These are phyloP conservation scores for Delphinapterus leucas DNA, from an alignment of 2,113 vertebrate species.

Conservation along the genomic window DNA sequence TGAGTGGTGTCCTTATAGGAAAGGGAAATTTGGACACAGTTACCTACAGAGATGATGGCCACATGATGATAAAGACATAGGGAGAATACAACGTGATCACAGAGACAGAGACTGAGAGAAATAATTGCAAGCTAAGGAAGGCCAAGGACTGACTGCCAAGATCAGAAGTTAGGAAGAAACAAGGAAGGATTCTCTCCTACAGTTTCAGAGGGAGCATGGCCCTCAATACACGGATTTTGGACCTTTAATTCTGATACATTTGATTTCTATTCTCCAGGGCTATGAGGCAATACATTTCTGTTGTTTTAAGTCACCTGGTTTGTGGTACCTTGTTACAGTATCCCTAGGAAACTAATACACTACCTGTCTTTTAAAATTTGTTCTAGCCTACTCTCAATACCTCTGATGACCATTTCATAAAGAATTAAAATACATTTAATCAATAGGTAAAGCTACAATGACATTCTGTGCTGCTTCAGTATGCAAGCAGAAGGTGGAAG, in stretches of 20 bases:
- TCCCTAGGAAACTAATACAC: neutral
- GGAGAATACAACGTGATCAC: neutral
- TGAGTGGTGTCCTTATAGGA: neutral
- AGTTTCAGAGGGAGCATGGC: neutral
- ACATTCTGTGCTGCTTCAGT: neutral
- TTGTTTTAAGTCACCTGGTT: neutral
- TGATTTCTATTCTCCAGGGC: neutral
- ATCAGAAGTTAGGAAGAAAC: neutral
- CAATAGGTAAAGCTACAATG: neutral
- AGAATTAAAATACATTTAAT: neutral
- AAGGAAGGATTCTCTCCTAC: neutral
- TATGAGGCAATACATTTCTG: neutral
- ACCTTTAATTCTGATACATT: neutral
- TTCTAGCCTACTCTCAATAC: neutral
- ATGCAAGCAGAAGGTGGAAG: neutral
- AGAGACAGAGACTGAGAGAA: neutral
- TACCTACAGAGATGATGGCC: neutral
- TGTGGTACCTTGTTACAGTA: neutral
- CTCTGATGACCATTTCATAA: neutral
- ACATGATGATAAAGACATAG: neutral
- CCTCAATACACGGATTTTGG: neutral
- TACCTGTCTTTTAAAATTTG: neutral
- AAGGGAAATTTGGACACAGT: neutral
- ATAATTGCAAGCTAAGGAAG: neutral
- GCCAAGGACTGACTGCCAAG: rapidly evolving